phyloP scores from a whole-genome alignment of 2,113 vertebrate species.

The Typhlomys cinereus region DNA sequence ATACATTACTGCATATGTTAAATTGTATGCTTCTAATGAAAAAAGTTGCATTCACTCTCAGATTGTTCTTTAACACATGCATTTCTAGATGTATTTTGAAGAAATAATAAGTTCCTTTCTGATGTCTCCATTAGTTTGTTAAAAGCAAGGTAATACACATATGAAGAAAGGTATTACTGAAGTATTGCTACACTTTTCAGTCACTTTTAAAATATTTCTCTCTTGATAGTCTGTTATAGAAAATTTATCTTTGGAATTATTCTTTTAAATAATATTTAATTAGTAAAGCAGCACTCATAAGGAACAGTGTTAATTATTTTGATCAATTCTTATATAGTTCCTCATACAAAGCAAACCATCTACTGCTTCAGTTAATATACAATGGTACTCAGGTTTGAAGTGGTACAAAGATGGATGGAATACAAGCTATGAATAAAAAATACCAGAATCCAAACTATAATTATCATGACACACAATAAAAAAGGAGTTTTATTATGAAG shows the following conservation, averaged over 20 bases:
- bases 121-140: neutral
- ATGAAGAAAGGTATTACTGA: neutral
- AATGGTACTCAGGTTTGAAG: slow-evolving; percentile 1
- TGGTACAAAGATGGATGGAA: neutral
- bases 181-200: neutral
- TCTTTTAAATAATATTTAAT: neutral
- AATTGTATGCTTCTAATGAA: neutral
- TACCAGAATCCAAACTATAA: neutral
- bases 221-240: neutral
- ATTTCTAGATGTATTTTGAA: neutral
- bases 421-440: slow-evolving; percentile 31
- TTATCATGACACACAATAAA: slow-evolving; percentile 40
- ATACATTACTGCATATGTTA: neutral
- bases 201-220: slow-evolving; percentile 18
- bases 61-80: neutral
- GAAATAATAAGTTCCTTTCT: slow-evolving; percentile 4
- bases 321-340: neutral
- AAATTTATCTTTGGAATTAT: neutral
- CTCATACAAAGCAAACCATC: slow-evolving; percentile 2
- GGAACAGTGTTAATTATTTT: neutral
- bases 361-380: neutral
- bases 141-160: neutral
- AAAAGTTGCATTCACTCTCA: neutral
- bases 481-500: neutral
- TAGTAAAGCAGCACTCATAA: neutral